These are phyloP conservation scores for Premnoplex brunnescens DNA, from an alignment of 2,797 vertebrate species.

Conservation along the genomic window DNA sequence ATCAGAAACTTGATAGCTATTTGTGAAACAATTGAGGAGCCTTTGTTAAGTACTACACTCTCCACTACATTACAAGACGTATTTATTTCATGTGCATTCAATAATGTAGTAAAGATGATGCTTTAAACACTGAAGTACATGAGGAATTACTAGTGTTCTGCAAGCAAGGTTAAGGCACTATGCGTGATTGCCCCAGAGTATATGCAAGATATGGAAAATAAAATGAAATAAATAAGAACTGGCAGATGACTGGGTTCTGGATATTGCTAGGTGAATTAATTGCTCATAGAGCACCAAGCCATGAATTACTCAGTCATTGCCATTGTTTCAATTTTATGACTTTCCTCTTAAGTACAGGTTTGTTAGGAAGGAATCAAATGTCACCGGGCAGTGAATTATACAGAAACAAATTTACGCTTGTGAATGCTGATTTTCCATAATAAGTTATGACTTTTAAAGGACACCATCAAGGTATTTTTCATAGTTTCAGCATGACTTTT, in stretches of 20 bases:
- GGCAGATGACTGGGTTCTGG: slow-evolving; percentile 58
- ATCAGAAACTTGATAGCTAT: slow-evolving; percentile 41
- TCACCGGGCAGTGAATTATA: slow-evolving; percentile 61
- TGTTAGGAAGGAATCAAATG: slow-evolving; percentile 66
- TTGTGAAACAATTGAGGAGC: slow-evolving; percentile 17
- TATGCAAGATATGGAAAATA: slow-evolving; percentile 45
- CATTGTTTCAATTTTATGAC: slow-evolving; percentile 66
- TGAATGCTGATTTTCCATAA: slow-evolving; percentile 58
- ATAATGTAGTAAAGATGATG: slow-evolving; percentile 65
- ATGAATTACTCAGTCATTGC: slow-evolving; percentile 67
- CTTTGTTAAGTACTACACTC: slow-evolving; percentile 22
- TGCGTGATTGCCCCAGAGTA: slow-evolving; percentile 47
- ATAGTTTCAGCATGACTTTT: neutral
- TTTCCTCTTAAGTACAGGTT: slow-evolving; percentile 71
- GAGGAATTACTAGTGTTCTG: slow-evolving; percentile 66
- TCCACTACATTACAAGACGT: neutral
- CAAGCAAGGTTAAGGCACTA: slow-evolving; percentile 48
- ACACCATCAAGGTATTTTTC: slow-evolving; percentile 18
- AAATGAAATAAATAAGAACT: slow-evolving; percentile 71
- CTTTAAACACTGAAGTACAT: slow-evolving; percentile 31
- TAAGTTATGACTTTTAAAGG: slow-evolving; percentile 46
- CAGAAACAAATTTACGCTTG: slow-evolving; percentile 60
- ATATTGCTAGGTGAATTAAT: slow-evolving; percentile 71
- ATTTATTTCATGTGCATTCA: slow-evolving; percentile 72
- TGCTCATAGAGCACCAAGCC: slow-evolving; percentile 64